phyloP scores from a whole-genome alignment of 2,113 vertebrate genomes.

The Taurulus bubalis region DNA sequence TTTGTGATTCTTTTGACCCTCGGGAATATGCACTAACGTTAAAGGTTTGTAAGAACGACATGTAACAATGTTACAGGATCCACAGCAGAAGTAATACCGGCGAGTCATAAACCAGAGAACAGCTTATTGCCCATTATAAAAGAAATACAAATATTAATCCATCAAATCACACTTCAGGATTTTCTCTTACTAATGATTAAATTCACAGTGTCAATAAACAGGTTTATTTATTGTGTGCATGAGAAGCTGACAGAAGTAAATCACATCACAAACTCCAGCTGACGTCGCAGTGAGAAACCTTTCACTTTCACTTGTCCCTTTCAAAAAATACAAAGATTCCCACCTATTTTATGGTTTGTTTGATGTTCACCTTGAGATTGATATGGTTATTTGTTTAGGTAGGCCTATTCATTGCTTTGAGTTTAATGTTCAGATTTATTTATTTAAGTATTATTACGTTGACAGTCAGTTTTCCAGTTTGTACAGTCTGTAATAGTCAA shows the following conservation, averaged over 20 bases:
- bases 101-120: neutral
- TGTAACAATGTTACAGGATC: no score
- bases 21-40: no score
- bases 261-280: neutral
- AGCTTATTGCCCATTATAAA: neutral
- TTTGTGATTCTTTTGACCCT: no score
- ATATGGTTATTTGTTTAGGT: neutral
- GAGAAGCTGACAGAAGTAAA: neutral
- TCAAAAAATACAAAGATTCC: neutral
- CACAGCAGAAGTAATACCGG: no score
- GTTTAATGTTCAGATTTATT: neutral
- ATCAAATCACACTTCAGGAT: neutral
- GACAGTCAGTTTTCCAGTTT: neutral
- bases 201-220: neutral
- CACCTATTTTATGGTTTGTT: neutral
- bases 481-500: neutral
- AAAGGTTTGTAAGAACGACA: no score
- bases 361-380: neutral
- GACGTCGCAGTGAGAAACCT: no score
- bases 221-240: neutral
- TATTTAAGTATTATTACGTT: neutral
- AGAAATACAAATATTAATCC: neutral
- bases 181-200: neutral
- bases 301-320: neutral
- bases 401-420: neutral